Percentiles rank a stretch among this genome's conserved stretches.
Evolutionary conservation across 2,888 invertebrate genomes (phyloP).

Genomic region (Ligdia adustata): DNA sequence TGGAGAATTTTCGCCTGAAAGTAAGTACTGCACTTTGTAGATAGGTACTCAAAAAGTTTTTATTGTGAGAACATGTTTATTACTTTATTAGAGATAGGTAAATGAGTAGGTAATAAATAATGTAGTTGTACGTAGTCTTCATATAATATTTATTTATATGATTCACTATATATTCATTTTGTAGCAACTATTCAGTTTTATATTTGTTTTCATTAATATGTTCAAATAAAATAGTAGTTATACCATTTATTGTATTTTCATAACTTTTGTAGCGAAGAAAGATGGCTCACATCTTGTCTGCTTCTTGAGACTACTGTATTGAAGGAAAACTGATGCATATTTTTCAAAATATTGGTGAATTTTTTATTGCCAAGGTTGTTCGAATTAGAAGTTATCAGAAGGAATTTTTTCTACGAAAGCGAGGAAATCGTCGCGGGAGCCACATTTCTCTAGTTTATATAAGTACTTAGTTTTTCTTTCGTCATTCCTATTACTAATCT

Average conservation of each 20-base stretch:
- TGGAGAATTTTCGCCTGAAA: conserved; percentile 52
- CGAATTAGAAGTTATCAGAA: too few relatives aligned
- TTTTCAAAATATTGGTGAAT: too few relatives aligned
- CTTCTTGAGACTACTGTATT: background rate
- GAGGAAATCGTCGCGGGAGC: too few relatives aligned
- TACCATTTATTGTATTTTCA: conserved; percentile 10
- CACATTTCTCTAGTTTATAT: too few relatives aligned
- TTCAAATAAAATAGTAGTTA: conserved; percentile 4
- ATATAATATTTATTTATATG: background rate
- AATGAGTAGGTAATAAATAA: too few relatives aligned
- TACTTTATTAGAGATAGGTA: too few relatives aligned
- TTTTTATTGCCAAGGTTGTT: too few relatives aligned
- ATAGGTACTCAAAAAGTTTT: conserved; percentile 14
- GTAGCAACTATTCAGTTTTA: background rate
- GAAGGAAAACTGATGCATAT: too few relatives aligned
- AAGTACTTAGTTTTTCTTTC: too few relatives aligned
- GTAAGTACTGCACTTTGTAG: conserved; percentile 48
- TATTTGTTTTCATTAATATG: conserved; percentile 17
- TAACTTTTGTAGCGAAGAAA: conserved; percentile 11
- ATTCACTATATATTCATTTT: conserved; percentile 1
- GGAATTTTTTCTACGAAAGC: too few relatives aligned
- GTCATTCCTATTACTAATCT: too few relatives aligned
- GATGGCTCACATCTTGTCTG: background rate
- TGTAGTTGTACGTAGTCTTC: too few relatives aligned
- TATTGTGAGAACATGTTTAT: conserved; percentile 2